Base-by-base conservation (phyloP, 2,888 invertebrate species). In the Ennomos quercinarius region DNA sequence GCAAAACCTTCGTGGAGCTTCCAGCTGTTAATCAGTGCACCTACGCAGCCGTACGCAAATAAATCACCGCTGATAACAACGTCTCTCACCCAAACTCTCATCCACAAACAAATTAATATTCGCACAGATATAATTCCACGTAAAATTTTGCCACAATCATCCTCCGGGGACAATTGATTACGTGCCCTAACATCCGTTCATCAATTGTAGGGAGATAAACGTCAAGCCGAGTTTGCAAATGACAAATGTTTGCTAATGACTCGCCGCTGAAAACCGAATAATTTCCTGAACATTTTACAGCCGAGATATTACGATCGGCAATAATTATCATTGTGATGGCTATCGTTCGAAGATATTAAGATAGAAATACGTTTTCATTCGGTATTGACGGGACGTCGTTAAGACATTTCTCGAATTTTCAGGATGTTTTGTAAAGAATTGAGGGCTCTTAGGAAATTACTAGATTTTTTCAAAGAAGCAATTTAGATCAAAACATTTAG, bases 231-330 rank as follows among this genome's bases (percentile, higher is more conserved):
- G 86, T 87, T 87, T 87, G 85, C 84, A 86, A 87, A 87, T 87
- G 88, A 87, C 87, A 88, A 89, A 89, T 89, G 87, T 87, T 86
- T 86, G 86, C 87, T 89, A 89, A 89, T 87, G 87, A 86, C 85
- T 84, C 76, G 76, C 72, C 68, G 78, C 71, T 74, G 81, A 80
- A 84, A 85, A 83, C 81, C 83, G 80, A 85, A 83, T 81, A 81
- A 84, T 86, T 85, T 77, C 68, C 63, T 72, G 74, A 80, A 82
- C 80, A 83, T 84, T 85, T 84, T 79, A 81, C 79, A 75, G 74
- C 68, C 63, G 62, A 64, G 72, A 75, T 76, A 75, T 81, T 76
- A 77, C 52, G 66, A 73, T 71, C 70, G 77, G 77, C 78, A 79
- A 80, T 79, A 71, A 80, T 80, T 74, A 77, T 74, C 64, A 67